These are phyloP conservation scores for Xiphophorus birchmanni DNA, from an alignment of 2,797 vertebrate genomes.

Conservation along the genomic window DNA sequence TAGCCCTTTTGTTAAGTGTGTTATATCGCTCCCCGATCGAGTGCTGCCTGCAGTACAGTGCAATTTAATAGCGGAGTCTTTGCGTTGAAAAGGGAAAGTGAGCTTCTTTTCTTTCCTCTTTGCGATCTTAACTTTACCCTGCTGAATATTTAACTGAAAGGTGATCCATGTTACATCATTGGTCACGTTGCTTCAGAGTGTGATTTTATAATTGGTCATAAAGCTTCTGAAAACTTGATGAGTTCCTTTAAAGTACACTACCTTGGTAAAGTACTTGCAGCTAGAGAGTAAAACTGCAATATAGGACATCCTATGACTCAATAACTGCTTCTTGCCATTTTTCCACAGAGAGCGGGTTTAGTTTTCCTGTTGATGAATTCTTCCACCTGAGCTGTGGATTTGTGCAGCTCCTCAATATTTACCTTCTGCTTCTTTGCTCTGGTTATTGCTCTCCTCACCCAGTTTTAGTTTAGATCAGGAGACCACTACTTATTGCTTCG, in stretches of 20 bases:
- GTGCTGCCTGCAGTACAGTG: constrained; percentile 13
- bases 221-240: not conserved
- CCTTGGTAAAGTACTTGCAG: not conserved
- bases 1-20: constrained; percentile 45
- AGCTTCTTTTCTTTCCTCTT: constrained; percentile 13
- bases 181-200: not conserved
- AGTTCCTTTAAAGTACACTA: not conserved
- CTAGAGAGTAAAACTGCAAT: not conserved
- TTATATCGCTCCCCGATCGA: constrained; percentile 34
- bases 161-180: constrained; percentile 1
- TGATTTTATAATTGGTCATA: not conserved
- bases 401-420: not conserved
- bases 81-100: constrained; percentile 3
- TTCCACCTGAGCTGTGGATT: not conserved
- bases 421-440: not conserved
- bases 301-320: not conserved
- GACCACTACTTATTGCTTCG: too few relatives aligned
- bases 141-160: constrained; percentile 17
- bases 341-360: not conserved
- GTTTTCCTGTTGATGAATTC: not conserved
- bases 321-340: not conserved
- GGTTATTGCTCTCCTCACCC: not conserved
- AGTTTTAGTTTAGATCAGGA: not conserved
- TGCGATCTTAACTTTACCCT: not conserved
- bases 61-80: constrained; percentile 3